These are phyloP conservation scores for Sycophila sp. DNA, from an alignment of 1,140 invertebrate genomes.

Conservation along the genomic window DNA sequence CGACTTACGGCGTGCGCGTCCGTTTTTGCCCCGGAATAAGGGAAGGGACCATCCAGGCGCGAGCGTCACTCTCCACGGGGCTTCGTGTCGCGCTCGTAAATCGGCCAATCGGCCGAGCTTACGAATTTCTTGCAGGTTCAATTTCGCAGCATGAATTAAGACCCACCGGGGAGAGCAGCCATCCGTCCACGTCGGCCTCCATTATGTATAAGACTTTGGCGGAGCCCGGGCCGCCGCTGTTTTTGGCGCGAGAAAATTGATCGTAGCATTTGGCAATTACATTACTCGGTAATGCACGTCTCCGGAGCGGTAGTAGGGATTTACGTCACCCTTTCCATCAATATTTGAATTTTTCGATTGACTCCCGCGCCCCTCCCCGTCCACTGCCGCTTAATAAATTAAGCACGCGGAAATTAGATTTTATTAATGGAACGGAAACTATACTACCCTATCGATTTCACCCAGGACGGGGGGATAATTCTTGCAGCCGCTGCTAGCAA, in stretches of 20 bases:
- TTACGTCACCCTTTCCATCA: background rate
- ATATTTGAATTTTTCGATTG: conserved; percentile 25
- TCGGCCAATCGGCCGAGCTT: conserved; percentile 18
- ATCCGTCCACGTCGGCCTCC: conserved; percentile 23
- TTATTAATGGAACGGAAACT: background rate
- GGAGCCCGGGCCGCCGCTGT: background rate
- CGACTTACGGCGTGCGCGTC: background rate
- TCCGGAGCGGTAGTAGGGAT: background rate
- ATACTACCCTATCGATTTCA: background rate
- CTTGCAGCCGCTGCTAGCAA: too few relatives aligned
- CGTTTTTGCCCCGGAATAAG: too few relatives aligned
- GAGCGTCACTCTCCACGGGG: too few relatives aligned
- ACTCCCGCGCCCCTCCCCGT: background rate
- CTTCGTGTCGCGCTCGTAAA: conserved; percentile 19
- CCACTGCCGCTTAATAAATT: conserved; percentile 8
- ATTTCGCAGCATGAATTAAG: conserved; percentile 33
- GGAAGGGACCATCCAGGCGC: background rate
- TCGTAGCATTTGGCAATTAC: conserved; percentile 33
- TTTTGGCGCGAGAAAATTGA: conserved; percentile 33
- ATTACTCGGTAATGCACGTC: conserved; percentile 21
- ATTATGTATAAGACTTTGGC: conserved; percentile 27
- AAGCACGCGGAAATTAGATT: background rate
- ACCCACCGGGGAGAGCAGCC: conserved; percentile 8
- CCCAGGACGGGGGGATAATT: too few relatives aligned
- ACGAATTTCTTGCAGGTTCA: conserved; percentile 26